Conservation (phyloP, 2,797 vertebrate species). For the Sebastes kiyomatsui region DNA sequence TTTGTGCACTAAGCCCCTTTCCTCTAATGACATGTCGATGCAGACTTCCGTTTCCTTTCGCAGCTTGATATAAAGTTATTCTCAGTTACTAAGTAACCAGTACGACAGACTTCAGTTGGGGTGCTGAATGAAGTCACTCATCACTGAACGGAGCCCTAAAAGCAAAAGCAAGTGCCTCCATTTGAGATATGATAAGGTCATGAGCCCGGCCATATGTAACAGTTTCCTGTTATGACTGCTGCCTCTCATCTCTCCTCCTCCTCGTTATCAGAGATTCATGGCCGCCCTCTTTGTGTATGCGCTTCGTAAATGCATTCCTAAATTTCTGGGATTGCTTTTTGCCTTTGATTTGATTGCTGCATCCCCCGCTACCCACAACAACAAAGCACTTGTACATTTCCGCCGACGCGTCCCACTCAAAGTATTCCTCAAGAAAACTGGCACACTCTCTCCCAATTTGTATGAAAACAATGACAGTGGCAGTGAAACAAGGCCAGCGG, state of each 20-base stretch:
- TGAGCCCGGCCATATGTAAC: neutral
- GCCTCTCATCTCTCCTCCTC: neutral
- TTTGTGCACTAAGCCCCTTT: neutral
- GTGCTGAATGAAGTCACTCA: neutral
- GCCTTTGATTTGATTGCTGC: conserved; percentile 20
- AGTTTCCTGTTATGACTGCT: neutral
- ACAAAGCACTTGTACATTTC: conserved; percentile 30
- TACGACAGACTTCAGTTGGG: neutral
- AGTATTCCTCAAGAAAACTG: conserved; percentile 23
- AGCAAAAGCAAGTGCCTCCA: neutral
- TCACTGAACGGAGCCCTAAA: neutral
- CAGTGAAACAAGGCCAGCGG: conserved; percentile 18
- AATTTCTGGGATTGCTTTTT: conserved; percentile 3
- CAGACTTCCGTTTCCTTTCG: neutral
- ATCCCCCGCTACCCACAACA: neutral
- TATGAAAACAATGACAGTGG: conserved; percentile 38
- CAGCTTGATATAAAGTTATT: neutral
- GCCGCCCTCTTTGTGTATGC: neutral
- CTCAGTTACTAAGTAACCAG: conserved; percentile 7
- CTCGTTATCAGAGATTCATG: neutral
- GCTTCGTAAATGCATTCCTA: neutral
- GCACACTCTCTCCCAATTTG: conserved; percentile 13
- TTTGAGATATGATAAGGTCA: neutral
- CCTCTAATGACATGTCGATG: neutral
- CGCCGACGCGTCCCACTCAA: neutral